phyloP scores from a whole-genome alignment of 2,888 invertebrate genomes.

The Globia sparganii region DNA sequence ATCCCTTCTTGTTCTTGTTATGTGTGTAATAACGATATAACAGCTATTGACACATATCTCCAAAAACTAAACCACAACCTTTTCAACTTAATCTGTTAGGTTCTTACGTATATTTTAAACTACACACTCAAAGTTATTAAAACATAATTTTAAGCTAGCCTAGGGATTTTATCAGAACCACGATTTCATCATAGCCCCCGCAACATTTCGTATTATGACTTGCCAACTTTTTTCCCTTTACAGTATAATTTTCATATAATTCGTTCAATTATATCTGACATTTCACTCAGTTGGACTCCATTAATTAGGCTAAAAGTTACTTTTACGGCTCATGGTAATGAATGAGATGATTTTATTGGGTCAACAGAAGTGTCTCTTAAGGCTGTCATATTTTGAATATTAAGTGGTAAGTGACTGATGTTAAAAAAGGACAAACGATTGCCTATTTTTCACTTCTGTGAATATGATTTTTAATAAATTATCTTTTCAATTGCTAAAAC shows the following conservation, averaged over 20 bases:
- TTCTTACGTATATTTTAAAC: background rate
- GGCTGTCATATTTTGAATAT: constrained; percentile 11
- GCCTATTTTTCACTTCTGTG: background rate
- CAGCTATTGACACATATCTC: background rate
- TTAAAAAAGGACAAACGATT: background rate
- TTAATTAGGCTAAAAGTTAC: constrained; percentile 71
- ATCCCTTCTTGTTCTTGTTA: too few species aligned
- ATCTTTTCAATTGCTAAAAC: background rate
- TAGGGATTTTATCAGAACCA: background rate
- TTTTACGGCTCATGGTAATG: constrained; percentile 56
- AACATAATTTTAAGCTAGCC: background rate
- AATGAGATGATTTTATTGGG: constrained; percentile 63
- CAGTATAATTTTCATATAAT: constrained; percentile 69
- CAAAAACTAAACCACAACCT: background rate
- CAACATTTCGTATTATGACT: constrained; percentile 47
- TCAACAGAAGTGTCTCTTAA: constrained; percentile 32
- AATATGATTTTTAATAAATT: background rate
- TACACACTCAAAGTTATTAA: background rate
- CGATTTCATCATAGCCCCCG: background rate
- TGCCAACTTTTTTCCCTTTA: constrained; percentile 60
- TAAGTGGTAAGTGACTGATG: background rate
- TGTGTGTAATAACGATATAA: too few species aligned
- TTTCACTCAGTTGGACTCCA: constrained; percentile 67
- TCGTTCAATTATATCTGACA: constrained; percentile 74
- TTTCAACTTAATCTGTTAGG: background rate